Evolutionary conservation across 2,797 vertebrate genomes (phyloP).

Genomic region (Mionectes olivaceus): DNA sequence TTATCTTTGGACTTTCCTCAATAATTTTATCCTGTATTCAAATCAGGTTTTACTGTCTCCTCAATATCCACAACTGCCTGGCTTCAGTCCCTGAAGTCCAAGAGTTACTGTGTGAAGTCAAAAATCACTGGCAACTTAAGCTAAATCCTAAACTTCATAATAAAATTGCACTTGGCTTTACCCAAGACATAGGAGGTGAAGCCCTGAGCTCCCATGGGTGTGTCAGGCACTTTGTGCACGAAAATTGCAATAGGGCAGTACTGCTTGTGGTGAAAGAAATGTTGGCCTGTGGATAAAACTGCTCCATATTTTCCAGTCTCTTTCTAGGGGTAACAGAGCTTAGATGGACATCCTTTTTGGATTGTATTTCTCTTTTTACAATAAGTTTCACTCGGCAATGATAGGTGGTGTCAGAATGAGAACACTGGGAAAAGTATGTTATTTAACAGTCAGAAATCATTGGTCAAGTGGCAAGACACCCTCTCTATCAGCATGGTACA

Average conservation of each 20-base stretch:
- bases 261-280: background rate
- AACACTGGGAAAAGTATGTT: background rate
- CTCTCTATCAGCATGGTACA: background rate
- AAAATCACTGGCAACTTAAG: background rate
- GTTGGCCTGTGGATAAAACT: background rate
- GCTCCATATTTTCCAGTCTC: background rate
- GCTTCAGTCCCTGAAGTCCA: background rate
- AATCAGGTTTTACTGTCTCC: background rate
- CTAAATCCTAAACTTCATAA: background rate
- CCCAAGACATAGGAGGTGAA: background rate
- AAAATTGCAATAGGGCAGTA: background rate
- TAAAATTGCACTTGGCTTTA: background rate
- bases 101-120: background rate
- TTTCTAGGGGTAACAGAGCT: background rate
- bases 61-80: background rate
- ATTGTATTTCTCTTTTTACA: background rate
- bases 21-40: background rate
- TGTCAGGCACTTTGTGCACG: background rate
- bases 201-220: background rate
- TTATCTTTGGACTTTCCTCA: background rate
- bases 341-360: background rate
- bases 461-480: background rate
- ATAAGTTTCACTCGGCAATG: background rate
- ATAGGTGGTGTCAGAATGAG: background rate
- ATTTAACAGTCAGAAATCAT: background rate